Base-by-base conservation (phyloP, 2,113 vertebrate genomes). In the Lamprotornis superbus region DNA sequence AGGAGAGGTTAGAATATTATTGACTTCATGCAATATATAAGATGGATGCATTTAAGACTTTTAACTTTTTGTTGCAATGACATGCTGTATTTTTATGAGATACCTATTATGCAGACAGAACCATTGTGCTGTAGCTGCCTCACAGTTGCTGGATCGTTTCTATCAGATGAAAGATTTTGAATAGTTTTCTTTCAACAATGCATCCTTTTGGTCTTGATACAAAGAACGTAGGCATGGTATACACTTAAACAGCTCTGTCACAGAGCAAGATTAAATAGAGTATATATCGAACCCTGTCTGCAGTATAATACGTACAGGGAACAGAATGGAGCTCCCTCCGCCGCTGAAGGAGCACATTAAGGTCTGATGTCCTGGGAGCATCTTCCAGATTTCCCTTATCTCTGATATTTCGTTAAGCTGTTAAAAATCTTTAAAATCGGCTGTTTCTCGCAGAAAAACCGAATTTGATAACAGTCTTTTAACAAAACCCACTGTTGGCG, bases 91-190 rank as follows among this genome's bases (percentile, higher is more conserved):
- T 97, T 96, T 96, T 95, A 96, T 93, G 95, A 97, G 94, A 94
- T 71, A 92, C 94, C 95, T 96, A 96, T 97, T 96, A 96, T 97
- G 90, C 83, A 96, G 94, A 95, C 94, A 95, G 93, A 92, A 90
- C 71, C 93, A 96, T 96, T 96, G 96, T 97, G 92, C 88, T 90
- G 93, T 52, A 90, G 95, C 96, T 97, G 96, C 96, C 95, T 96
- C 90, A 90, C 95, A 93, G 95, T 96, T 97, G 90, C 93, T 53
- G 94, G 95, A 97, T 97, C 96, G 85, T 94, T 97, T 96, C 96
- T 97, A 97, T 97, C 96, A 97, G 95, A 96, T 96, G 96, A 97
- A 97, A 96, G 96, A 97, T 96, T 97, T 94, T 97, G 96, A 97
- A 97, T 97, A 96, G 95, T 96, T 97, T 97, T 96, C 95, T 96